These are phyloP conservation scores for Agraylea sexmaculata DNA, from an alignment of 1,140 invertebrate genomes.

Conservation along the genomic window DNA sequence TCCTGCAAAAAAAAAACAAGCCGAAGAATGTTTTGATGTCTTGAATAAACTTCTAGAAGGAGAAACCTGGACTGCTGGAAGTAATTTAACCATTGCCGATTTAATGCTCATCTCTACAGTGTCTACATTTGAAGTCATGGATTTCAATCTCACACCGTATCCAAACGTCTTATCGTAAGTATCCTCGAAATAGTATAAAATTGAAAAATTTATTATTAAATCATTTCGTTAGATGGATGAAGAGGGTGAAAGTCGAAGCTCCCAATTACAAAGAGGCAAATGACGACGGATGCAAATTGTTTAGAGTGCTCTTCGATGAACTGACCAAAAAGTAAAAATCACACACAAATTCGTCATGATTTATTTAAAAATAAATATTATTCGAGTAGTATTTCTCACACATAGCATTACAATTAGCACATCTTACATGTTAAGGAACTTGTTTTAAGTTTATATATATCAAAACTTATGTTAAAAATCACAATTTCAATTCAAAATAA, in stretches of 20 bases:
- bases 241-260: constrained; percentile 51
- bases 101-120: constrained; percentile 46
- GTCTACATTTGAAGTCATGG: constrained; percentile 52
- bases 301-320: constrained; percentile 30
- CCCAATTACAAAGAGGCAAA: constrained; percentile 65
- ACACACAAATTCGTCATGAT: neutral
- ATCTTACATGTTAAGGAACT: constrained; percentile 1
- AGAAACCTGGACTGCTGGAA: constrained; percentile 51
- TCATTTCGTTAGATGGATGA: constrained; percentile 46
- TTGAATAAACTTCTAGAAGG: constrained; percentile 57
- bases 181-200: constrained; percentile 2
- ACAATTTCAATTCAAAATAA: constrained; percentile 2
- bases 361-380: neutral
- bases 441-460: neutral
- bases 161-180: constrained; percentile 46
- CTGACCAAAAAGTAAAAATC: constrained; percentile 15
- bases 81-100: constrained; percentile 62
- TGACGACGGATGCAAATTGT: constrained; percentile 41
- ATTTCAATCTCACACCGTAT: constrained; percentile 54
- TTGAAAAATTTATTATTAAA: too few relatives aligned
- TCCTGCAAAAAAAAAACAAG: constrained; percentile 49
- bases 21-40: constrained; percentile 49
- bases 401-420: neutral
- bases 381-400: neutral
- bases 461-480: neutral